A percentile compares a stretch with the other conserved stretches of the same genome.
These are phyloP conservation scores for Regulus satrapa DNA, from an alignment of 2,113 vertebrate genomes.

Conservation along the genomic window DNA sequence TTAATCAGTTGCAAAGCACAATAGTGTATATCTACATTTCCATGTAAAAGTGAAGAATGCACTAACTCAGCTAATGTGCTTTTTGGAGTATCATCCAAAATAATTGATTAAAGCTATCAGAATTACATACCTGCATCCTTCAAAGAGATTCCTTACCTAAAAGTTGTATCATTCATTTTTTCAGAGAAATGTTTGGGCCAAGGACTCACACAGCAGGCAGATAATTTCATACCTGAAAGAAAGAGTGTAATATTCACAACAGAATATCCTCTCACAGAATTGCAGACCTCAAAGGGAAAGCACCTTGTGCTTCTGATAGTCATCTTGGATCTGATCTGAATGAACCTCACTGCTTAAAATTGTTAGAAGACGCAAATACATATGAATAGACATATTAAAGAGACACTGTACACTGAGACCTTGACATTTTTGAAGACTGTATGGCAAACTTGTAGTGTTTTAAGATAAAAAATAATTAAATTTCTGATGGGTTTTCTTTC, in stretches of 20 bases:
- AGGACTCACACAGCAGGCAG: background rate
- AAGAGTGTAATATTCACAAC: background rate
- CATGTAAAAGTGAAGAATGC: background rate
- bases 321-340: background rate
- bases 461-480: background rate
- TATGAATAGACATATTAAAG: background rate
- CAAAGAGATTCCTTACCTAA: background rate
- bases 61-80: background rate
- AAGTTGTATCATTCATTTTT: background rate
- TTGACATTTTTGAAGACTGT: background rate
- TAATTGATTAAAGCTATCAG: background rate
- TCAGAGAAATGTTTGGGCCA: background rate
- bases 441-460: background rate
- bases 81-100: background rate
- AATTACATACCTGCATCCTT: background rate
- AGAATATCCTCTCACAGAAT: background rate
- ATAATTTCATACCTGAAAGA: background rate
- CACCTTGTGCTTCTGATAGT: background rate
- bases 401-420: background rate
- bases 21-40: background rate
- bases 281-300: background rate
- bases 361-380: background rate
- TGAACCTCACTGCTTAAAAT: background rate
- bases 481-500: background rate
- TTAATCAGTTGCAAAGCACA: background rate